Base-by-base conservation (phyloP, 2,888 invertebrate genomes). In the Tupiocoris notatus region DNA sequence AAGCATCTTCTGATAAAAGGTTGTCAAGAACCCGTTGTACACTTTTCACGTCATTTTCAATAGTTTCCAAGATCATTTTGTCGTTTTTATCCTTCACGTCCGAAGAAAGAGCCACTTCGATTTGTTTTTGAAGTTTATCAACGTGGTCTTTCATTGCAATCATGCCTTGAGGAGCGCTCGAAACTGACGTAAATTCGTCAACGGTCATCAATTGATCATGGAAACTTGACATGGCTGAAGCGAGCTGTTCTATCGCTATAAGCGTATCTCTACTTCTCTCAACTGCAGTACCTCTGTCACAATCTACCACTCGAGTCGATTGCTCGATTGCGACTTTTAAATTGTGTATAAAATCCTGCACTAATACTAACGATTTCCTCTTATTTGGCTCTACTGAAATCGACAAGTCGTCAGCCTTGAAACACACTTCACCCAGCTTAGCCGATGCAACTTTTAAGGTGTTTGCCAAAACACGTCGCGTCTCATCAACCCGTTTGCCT, bases 381-480 rank as follows among this genome's bases (percentile, higher is more conserved):
- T 73, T 75, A 7, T 64, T 74, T 2, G 68, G 70, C 39, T 78
- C 77, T 7, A 78, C 17, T 3, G 56, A 25, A 1, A 65, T 70
- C 6, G 70, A 75, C 61, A 78, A 25, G 25, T 77, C 63, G 25
- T 78, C 78, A 12, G 78, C 77, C 59, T 77, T 62, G 18, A 65
- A 63, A 57, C 73, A 73, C 2, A 77, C 61, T 57, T 78, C 78
- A 16, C 64, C 71, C 25, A 78, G 71, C 7, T 64, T 63, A 22
- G 24, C 39, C 0, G 76, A 74, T 7, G 71, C 73, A 1, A 61
- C 25, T 39, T 65, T 54, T 22, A 78, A 54, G 17, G 67, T 61
- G 17, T 75, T 65, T 1, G 77, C 61, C 54, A 78, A 39, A 62
- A 74, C 73, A 83, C 82, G 73, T 79, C 79, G 67, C 78, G 80